A percentile compares a stretch with the other conserved stretches of the same genome.
These are phyloP conservation scores for Mastigias papua DNA, from an alignment of 30 jellyfish, hydroid and myxozoan genomes.

Conservation along the genomic window DNA sequence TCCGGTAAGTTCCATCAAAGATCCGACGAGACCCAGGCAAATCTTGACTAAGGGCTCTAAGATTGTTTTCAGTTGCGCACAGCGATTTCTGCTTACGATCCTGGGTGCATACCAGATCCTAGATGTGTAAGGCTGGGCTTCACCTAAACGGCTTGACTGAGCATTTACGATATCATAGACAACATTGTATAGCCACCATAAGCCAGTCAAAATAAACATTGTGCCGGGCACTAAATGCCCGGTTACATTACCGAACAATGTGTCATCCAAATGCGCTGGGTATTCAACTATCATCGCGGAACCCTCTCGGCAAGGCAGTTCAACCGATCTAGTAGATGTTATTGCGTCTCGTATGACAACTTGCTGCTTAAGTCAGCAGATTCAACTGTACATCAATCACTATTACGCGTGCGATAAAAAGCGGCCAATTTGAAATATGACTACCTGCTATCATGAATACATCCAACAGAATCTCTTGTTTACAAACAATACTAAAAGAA, in stretches of 20 bases:
- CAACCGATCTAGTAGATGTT: neutral
- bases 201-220: conserved; percentile 48
- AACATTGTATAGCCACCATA: conserved; percentile 71
- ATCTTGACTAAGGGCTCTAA: conserved; percentile 59
- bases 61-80: conserved; percentile 5
- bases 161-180: conserved; percentile 16
- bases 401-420: neutral
- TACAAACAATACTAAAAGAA: neutral
- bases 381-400: neutral
- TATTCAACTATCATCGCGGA: conserved; percentile 24
- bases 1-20: conserved; percentile 51
- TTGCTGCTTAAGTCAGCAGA: neutral
- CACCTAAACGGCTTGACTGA: conserved; percentile 33
- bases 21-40: conserved; percentile 33
- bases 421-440: conserved; percentile 4
- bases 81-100: conserved; percentile 9
- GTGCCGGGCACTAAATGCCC: conserved; percentile 80
- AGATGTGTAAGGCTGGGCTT: conserved; percentile 33
- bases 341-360: neutral
- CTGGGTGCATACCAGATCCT: conserved; percentile 53
- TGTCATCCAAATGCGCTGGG: conserved; percentile 47
- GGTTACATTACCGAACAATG: conserved; percentile 62
- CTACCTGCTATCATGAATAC: conserved; percentile 23
- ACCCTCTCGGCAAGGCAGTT: neutral
- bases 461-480: neutral